Evolutionary conservation across 1,140 invertebrate species (phyloP).

Genomic region (Drosophila malerkotliana): DNA sequence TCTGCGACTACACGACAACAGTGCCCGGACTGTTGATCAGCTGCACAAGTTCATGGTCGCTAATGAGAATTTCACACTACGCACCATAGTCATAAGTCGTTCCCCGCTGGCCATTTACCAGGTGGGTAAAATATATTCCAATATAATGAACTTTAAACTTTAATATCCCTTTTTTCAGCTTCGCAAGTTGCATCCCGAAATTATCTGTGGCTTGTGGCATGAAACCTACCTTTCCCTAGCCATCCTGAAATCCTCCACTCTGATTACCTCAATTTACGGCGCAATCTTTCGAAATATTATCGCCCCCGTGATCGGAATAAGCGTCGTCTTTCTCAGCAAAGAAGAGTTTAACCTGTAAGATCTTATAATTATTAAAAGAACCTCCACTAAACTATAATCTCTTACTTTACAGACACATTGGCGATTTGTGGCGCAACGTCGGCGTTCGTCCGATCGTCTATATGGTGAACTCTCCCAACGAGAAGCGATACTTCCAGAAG

Average conservation of each 20-base stretch:
- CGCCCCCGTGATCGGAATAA: conserved; percentile 82
- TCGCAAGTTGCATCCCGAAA: conserved; percentile 74
- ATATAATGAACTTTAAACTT: neutral
- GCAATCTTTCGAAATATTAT: conserved; percentile 82
- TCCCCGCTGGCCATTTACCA: conserved; percentile 81
- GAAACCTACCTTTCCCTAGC: conserved; percentile 72
- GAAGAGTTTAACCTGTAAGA: conserved; percentile 83
- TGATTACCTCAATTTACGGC: conserved; percentile 82
- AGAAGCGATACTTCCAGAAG: conserved; percentile 83
- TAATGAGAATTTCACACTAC: conserved; percentile 64
- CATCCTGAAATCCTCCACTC: conserved; percentile 75
- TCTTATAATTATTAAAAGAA: neutral
- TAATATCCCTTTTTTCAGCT: conserved; percentile 45
- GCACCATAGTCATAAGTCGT: conserved; percentile 73
- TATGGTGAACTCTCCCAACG: conserved; percentile 83
- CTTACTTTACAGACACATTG: conserved; percentile 68
- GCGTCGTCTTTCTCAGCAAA: conserved; percentile 81
- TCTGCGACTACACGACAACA: conserved; percentile 73
- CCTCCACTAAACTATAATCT: neutral
- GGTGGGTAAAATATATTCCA: conserved; percentile 22
- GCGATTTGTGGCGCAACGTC: conserved; percentile 81
- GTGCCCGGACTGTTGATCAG: conserved; percentile 68
- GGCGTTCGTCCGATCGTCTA: conserved; percentile 82
- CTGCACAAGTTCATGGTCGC: conserved; percentile 64
- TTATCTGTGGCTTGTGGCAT: conserved; percentile 82